Conservation (phyloP, 2,113 vertebrate genomes). For the Rutilus rutilus region DNA sequence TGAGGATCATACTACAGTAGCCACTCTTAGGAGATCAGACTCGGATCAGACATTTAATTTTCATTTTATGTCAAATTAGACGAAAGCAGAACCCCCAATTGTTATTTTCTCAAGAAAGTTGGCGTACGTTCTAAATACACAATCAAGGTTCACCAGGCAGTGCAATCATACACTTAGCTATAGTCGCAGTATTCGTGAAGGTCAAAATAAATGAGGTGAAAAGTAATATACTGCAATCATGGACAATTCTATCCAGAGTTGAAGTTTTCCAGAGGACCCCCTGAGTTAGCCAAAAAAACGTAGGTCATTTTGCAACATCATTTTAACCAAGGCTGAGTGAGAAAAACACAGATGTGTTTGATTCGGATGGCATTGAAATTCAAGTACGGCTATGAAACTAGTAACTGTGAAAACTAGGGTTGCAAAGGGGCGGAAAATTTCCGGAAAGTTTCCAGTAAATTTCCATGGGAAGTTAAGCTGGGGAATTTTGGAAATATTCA, state of each 20-base stretch:
- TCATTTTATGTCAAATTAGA: neutral
- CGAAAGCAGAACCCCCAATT: neutral
- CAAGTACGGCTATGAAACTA: neutral
- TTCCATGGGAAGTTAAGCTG: too few relatives aligned
- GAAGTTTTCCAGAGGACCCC: neutral
- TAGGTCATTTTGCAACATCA: neutral
- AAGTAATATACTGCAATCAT: neutral
- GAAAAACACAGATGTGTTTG: slow-evolving; percentile 24
- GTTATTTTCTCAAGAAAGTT: neutral
- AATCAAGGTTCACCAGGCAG: neutral
- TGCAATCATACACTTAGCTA: neutral
- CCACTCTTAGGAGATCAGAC: neutral
- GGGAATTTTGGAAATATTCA: too few relatives aligned
- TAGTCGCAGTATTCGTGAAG: neutral
- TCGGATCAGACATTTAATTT: neutral
- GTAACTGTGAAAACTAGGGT: slow-evolving; percentile 13
- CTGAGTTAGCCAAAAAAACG: neutral
- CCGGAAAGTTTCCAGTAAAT: too few relatives aligned
- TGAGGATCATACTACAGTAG: neutral
- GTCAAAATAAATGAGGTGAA: neutral
- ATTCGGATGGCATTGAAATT: neutral
- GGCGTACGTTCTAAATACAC: neutral
- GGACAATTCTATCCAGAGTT: neutral
- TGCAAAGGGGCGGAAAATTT: too few relatives aligned
- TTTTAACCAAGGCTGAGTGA: neutral